Conservation (phyloP, 1,140 invertebrate genomes). For the Camponotus vicinus region DNA sequence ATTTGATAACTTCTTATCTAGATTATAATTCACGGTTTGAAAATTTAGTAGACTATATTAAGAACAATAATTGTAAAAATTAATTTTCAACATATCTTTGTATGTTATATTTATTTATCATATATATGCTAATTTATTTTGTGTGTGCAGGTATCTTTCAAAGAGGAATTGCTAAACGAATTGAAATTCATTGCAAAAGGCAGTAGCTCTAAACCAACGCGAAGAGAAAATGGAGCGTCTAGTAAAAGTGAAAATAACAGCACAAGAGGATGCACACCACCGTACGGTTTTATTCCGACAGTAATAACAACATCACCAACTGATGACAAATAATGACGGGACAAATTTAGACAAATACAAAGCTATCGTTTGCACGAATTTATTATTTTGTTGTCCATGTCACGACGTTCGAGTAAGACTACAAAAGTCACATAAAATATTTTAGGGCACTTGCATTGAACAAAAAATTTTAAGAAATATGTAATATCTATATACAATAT, state of each 20-base stretch:
- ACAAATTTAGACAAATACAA: not conserved
- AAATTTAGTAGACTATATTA: not conserved
- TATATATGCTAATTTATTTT: conserved; percentile 60
- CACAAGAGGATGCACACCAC: conserved; percentile 75
- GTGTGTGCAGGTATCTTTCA: conserved; percentile 88
- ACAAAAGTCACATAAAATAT: not conserved
- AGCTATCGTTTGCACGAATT: not conserved
- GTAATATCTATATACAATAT: not conserved
- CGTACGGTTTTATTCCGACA: conserved; percentile 79
- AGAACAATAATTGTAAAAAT: not conserved
- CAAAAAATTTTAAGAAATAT: conserved; percentile 1
- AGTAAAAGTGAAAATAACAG: conserved; percentile 75
- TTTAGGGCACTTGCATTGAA: not conserved
- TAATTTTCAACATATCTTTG: not conserved
- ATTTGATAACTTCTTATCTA: not conserved
- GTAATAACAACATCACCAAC: conserved; percentile 73
- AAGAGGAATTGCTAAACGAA: conserved; percentile 90
- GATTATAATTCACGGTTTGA: not conserved
- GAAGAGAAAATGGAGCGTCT: conserved; percentile 76
- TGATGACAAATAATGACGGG: conserved; percentile 63
- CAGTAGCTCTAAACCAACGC: conserved; percentile 88
- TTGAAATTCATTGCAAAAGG: conserved; percentile 92
- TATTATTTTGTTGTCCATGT: not conserved
- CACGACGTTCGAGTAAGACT: not conserved
- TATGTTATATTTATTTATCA: conserved; percentile 1